These are phyloP conservation scores for Prunella strophiata DNA, from an alignment of 2,797 vertebrate genomes.

Conservation along the genomic window DNA sequence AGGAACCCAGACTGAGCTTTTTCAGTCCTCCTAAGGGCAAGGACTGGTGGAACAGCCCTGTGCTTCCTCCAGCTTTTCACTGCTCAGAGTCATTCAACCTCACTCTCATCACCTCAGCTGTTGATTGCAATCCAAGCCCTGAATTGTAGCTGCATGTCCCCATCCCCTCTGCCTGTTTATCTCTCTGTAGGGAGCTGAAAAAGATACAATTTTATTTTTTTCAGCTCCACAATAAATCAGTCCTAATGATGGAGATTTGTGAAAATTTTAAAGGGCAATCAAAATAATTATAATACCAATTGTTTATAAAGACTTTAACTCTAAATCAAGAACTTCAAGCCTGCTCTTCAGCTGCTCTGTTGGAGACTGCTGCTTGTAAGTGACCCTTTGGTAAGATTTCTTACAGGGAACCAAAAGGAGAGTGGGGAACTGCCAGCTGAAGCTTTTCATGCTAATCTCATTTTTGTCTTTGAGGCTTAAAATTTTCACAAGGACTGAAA, in stretches of 20 bases:
- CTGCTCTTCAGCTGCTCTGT: not conserved
- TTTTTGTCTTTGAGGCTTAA: slow-evolving; percentile 49
- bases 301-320: not conserved
- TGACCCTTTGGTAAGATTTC: not conserved
- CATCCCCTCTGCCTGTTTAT: not conserved
- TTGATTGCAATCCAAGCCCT: not conserved
- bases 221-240: not conserved
- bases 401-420: not conserved
- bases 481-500: slow-evolving; percentile 5
- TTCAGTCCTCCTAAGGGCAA: not conserved
- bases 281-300: not conserved
- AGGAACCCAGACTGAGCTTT: not conserved
- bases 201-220: not conserved
- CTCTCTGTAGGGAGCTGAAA: not conserved
- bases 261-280: not conserved
- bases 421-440: not conserved
- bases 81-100: not conserved
- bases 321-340: not conserved
- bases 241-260: not conserved
- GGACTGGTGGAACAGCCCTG: not conserved
- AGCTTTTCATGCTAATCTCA: slow-evolving; percentile 10
- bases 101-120: rapidly evolving
- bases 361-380: not conserved
- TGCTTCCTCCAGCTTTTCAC: not conserved
- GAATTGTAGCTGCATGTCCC: not conserved